Evolutionary conservation across 2,797 vertebrate genomes (phyloP).

Genomic region (Tangara arthus): DNA sequence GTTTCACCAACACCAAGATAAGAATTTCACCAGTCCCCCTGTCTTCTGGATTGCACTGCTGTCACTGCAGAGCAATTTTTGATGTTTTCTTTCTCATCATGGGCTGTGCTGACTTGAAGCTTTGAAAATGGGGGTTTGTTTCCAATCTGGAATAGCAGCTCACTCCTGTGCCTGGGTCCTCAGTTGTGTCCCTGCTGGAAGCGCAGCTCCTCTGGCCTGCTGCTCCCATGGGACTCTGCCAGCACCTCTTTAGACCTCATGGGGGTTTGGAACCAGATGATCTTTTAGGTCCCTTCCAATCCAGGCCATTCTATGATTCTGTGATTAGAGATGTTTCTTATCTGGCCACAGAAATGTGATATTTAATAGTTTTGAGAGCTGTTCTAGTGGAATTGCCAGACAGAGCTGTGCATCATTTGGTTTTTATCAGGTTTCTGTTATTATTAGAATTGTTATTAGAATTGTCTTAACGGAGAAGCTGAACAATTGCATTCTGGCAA

Average conservation of each 20-base stretch:
- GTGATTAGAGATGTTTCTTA: background rate
- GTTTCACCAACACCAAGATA: accelerated
- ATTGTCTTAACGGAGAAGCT: background rate
- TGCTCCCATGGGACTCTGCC: background rate
- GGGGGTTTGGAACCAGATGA: background rate
- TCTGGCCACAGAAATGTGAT: background rate
- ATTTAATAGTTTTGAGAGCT: background rate
- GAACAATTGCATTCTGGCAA: background rate
- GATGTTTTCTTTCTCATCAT: background rate
- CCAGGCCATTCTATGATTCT: background rate
- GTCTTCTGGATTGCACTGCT: background rate
- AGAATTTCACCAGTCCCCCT: background rate
- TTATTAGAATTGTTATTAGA: background rate
- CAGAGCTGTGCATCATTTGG: background rate
- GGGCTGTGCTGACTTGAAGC: background rate
- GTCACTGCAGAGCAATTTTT: background rate
- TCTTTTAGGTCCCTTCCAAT: background rate
- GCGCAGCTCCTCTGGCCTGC: accelerated
- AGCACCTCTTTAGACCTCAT: background rate
- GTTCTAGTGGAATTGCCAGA: background rate
- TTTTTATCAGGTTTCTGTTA: background rate
- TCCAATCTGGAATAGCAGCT: background rate
- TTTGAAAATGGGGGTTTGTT: background rate
- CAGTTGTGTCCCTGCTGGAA: background rate
- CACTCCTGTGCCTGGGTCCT: accelerated